Base-by-base conservation (phyloP, 1,140 invertebrate genomes). In the Drosophila takahashii region DNA sequence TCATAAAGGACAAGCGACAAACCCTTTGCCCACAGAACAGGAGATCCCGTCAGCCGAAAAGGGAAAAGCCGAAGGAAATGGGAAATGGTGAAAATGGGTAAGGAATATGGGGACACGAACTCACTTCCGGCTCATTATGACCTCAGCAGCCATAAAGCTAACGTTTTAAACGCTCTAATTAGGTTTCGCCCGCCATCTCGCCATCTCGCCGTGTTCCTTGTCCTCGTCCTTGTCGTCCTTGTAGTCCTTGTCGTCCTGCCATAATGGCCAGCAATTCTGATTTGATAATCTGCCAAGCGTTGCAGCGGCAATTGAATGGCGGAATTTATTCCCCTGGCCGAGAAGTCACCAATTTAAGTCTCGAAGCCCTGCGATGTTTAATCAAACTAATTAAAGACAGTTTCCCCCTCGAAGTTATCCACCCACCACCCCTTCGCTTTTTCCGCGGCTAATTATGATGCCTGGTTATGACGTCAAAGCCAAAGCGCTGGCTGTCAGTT, bases 101-200 rank as follows among this genome's bases (percentile, higher is more conserved):
- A 6, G 18, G 32, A 22, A 27, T 8, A 34, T 18, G 7, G 48
- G 15, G 45, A 53, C 48, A 37, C 16, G 18, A 29, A n/a, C 59
- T 51, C 39, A 41, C 34, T 47, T 41, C 48, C 52, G 8, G 66
- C 62, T 69, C 58, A 51, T 59, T 53, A 61, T 15, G 60, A 39
- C 47, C 42, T 27, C 39, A 39, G 27, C 57, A 42, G 58, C 54
- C 72, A 81, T 72, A 62, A 59, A 77, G 79, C 73, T 73, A 81
- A 73, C 79, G 73, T 61, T 81, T 81, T 81, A 81, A 77, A 67
- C 77, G 79, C 76, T 64, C 45, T 77, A 83, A 81, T 81, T 69
- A 78, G 79, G 58, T 77, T 48, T 11, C n/a, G 18, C 6, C 16
- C 41, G 41, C 41, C 41, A 18, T 16, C 41, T 42, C 41, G 41